Percentiles rank a stretch among this genome's conserved stretches.
Conservation (phyloP, 2,113 vertebrate species). For the Morone chrysops region DNA sequence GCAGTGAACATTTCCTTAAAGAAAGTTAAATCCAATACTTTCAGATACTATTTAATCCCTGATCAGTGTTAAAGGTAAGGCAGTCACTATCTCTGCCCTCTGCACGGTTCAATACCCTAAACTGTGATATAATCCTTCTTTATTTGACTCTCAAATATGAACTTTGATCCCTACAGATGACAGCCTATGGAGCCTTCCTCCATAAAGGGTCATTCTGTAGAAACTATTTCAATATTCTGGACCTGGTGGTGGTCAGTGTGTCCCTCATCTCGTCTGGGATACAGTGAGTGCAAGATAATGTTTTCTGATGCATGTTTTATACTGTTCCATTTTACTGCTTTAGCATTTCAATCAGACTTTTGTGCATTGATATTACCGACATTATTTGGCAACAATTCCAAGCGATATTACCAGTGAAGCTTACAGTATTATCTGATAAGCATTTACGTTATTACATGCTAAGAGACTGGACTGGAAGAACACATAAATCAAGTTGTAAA, state of each 20-base stretch:
- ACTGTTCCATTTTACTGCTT: neutral
- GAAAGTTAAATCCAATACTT: neutral
- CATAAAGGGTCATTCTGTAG: slow-evolving; percentile 99
- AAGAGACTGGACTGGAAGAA: slow-evolving; percentile 11
- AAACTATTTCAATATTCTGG: slow-evolving; percentile 99
- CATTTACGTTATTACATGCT: slow-evolving; percentile 18
- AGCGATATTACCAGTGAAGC: neutral
- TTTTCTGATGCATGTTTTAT: slow-evolving; percentile 24
- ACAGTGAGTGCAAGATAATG: slow-evolving; percentile 89
- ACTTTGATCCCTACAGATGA: slow-evolving; percentile 89
- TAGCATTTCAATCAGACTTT: neutral
- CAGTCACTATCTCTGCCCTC: neutral
- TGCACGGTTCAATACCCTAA: neutral
- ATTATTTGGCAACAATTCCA: neutral
- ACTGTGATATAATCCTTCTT: neutral
- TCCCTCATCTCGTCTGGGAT: slow-evolving; percentile 99
- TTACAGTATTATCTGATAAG: neutral
- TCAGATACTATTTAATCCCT: neutral
- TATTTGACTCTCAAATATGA: slow-evolving; percentile 22
- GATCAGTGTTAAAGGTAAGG: neutral
- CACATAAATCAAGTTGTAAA: slow-evolving; percentile 42
- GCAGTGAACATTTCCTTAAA: neutral
- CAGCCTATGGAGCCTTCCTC: slow-evolving; percentile 96
- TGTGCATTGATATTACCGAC: neutral
- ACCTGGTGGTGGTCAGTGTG: slow-evolving; percentile 98